Evolutionary conservation across 1,140 invertebrate genomes (phyloP), one percentile per base, ranked within the genome.

Genomic region (Panulirus ornatus): DNA sequence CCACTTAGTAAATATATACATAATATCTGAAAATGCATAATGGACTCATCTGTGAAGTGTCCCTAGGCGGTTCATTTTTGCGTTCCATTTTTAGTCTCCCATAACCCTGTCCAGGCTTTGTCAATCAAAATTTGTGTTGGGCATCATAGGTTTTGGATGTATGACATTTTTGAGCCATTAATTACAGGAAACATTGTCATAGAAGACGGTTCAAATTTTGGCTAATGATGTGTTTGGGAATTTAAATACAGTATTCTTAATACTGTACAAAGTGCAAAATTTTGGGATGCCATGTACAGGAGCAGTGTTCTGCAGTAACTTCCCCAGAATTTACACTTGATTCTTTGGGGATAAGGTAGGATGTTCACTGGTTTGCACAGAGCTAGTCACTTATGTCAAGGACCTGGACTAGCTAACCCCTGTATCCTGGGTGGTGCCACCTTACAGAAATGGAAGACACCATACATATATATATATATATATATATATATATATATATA

Each of bases 1-100:
- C 83, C 83, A 84, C 30, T 81, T 81, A 81, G 78, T 81, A 30
- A 54, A 51, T 81, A 81, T 54, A 81, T 58, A 81, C 78, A 81
- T 81, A 81, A 81, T 81, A 81, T 58, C 47, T 81, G 58, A 81
- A 36, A 81, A 30, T 81, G 78, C 78, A 81, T 81, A 81, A 81
- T 81, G 78, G 78, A 81, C 54, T 30, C 47, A 51, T 58, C 78
- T 81, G 78, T 81, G 78, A 81, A 66, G 30, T 66, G 30, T 66
- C 22, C 58, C n/a, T 66, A 66, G 27, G 58, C 58, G 30, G 58
- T 66, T 66, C 58, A 66, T 34, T 66, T 5, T 66, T 66, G 30
- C 11, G 30, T 22, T 30, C 27, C 16, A 9, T 66, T n/a, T 66
- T 66, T 22, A 2, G 22, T 58, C 58, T 66, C 58, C 27, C 30